These are phyloP conservation scores for Panthera tigris DNA, from an alignment of 2,113 vertebrate species.

Conservation along the genomic window DNA sequence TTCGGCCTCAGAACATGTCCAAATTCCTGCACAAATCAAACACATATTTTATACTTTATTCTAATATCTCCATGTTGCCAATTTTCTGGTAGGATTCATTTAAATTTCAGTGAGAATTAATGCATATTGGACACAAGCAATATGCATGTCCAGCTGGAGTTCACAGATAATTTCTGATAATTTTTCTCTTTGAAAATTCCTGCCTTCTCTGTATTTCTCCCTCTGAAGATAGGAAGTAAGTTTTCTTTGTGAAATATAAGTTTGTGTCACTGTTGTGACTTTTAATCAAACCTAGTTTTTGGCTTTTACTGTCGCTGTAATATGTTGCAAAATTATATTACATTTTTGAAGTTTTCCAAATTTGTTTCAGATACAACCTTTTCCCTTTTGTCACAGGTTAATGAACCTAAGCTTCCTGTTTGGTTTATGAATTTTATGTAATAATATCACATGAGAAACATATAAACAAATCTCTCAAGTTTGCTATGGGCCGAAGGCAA, in stretches of 20 bases:
- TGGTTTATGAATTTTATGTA: conserved; percentile 15
- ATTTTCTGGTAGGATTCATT: conserved; percentile 39
- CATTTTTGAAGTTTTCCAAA: not conserved
- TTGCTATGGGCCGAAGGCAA: not conserved
- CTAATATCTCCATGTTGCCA: not conserved
- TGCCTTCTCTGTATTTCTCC: conserved; percentile 1
- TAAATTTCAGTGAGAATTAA: conserved; percentile 57
- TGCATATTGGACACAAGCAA: not conserved
- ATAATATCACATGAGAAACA: not conserved
- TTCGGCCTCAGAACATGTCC: not conserved
- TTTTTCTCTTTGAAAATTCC: conserved; percentile 52
- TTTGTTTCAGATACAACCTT: not conserved
- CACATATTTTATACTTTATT: not conserved
- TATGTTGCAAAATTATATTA: not conserved
- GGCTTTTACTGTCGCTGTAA: not conserved
- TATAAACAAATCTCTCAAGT: not conserved
- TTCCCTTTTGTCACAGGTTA: not conserved
- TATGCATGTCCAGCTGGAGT: conserved; percentile 58
- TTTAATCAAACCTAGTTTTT: conserved; percentile 16
- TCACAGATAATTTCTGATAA: conserved; percentile 78
- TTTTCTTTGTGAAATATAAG: not conserved
- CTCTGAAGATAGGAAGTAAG: not conserved
- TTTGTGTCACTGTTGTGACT: not conserved
- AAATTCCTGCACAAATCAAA: not conserved
- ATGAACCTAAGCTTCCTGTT: not conserved